phyloP scores from a whole-genome alignment of 2,113 vertebrate species.

The Cyprinodon tularosa region DNA sequence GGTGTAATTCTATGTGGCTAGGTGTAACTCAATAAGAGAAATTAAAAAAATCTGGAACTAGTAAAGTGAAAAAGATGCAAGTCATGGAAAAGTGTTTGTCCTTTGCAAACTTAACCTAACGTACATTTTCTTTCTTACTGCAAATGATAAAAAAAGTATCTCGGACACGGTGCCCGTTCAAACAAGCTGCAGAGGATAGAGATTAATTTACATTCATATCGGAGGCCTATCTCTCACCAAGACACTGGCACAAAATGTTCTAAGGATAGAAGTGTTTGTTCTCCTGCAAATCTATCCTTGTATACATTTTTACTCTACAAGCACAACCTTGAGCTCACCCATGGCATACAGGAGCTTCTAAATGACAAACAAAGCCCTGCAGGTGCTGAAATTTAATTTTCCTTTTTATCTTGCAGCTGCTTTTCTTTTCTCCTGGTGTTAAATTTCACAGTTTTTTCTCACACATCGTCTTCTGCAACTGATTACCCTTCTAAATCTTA shows the following conservation, averaged over 20 bases:
- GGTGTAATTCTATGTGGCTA: not conserved
- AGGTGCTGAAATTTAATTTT: conserved; percentile 7
- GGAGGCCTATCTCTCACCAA: conserved; percentile 14
- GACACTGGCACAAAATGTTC: conserved; percentile 28
- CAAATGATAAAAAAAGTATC: conserved; percentile 14
- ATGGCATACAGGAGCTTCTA: conserved; percentile 11
- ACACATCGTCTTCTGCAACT: not conserved
- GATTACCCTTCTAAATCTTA: conserved; percentile 14
- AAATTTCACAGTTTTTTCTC: conserved; percentile 9
- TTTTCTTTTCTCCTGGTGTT: conserved; percentile 32
- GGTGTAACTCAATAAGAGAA: not conserved
- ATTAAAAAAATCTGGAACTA: conserved; percentile 10
- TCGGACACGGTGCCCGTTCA: conserved; percentile 9
- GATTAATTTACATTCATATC: conserved; percentile 36
- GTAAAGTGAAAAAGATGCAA: not conserved
- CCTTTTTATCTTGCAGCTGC: conserved; percentile 15
- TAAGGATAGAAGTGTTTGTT: conserved; percentile 34
- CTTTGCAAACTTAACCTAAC: not conserved
- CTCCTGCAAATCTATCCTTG: conserved; percentile 8
- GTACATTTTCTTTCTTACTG: not conserved
- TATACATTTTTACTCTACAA: conserved; percentile 23
- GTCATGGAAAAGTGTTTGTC: not conserved
- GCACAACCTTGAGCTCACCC: conserved; percentile 36
- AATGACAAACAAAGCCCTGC: conserved; percentile 19
- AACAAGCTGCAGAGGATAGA: conserved; percentile 30